Evolutionary conservation across 1,140 invertebrate genomes (phyloP).

Genomic region (Euborellia annulipes): DNA sequence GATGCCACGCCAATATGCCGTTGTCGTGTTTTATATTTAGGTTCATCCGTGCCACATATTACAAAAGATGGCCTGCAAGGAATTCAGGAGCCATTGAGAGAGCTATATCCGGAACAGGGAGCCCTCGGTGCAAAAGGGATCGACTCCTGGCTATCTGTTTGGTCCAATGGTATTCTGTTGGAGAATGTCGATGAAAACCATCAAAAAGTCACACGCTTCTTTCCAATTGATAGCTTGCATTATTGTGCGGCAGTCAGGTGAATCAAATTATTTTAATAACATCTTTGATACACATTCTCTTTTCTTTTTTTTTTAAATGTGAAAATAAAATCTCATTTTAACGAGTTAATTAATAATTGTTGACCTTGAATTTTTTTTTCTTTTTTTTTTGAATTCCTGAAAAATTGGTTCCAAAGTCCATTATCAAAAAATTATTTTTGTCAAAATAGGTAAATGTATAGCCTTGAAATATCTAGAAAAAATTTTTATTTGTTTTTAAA

Average conservation of each 20-base stretch:
- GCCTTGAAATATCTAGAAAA: no score
- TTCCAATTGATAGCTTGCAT: slow-evolving; percentile 90
- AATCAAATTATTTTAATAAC: no score
- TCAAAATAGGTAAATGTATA: no score
- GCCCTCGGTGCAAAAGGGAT: slow-evolving; percentile 75
- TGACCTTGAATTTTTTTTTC: no score
- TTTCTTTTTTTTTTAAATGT: no score
- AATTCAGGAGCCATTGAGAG: slow-evolving; percentile 90
- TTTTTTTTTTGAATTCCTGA: no score
- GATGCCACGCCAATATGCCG: slow-evolving; percentile 79
- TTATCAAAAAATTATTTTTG: no score
- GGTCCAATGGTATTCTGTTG: slow-evolving; percentile 88
- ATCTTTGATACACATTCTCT: no score
- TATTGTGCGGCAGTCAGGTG: slow-evolving; percentile 95
- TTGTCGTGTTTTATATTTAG: slow-evolving; percentile 94
- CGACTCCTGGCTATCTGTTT: slow-evolving; percentile 93
- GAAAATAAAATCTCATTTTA: no score
- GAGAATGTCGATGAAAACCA: slow-evolving; percentile 94
- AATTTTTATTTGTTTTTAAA: no score
- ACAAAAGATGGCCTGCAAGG: slow-evolving; percentile 95
- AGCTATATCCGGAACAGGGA: slow-evolving; percentile 88
- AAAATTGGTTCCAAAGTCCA: no score
- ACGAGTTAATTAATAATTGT: no score
- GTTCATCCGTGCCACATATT: slow-evolving; percentile 90
- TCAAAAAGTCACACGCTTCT: slow-evolving; percentile 89